These are phyloP conservation scores for Tiliacea citrago DNA, from an alignment of 2,888 invertebrate genomes.

Conservation along the genomic window DNA sequence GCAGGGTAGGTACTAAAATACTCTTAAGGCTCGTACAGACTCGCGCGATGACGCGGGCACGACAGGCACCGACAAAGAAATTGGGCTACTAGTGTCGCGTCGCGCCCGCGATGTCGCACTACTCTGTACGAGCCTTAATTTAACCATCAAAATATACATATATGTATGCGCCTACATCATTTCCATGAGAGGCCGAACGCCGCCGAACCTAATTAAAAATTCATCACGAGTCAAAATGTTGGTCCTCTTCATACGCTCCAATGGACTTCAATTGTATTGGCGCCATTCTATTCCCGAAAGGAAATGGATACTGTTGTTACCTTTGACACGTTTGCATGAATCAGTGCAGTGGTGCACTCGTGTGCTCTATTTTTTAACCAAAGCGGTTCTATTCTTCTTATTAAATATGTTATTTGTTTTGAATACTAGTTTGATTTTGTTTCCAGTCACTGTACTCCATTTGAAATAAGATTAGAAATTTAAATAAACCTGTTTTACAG, in stretches of 20 bases:
- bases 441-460: too few species aligned
- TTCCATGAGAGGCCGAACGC: background rate
- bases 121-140: too few species aligned
- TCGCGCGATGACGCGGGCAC: too few species aligned
- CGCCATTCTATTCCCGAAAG: constrained; percentile 20
- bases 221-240: background rate
- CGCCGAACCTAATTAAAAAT: background rate
- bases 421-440: too few species aligned
- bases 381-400: background rate
- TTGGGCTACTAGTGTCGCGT: too few species aligned
- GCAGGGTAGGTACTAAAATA: background rate
- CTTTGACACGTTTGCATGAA: constrained; percentile 22
- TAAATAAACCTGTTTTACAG: too few species aligned
- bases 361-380: background rate
- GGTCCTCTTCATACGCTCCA: constrained; percentile 9
- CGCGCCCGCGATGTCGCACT: too few species aligned
- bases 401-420: background rate
- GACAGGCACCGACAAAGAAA: too few species aligned
- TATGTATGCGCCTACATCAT: background rate
- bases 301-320: constrained; percentile 29
- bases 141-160: too few species aligned
- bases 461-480: too few species aligned
- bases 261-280: constrained; percentile 11
- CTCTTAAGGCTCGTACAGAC: too few species aligned
- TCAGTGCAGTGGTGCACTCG: constrained; percentile 3